Evolutionary conservation across 2,113 vertebrate species (phyloP).

Genomic region (Rutilus rutilus): DNA sequence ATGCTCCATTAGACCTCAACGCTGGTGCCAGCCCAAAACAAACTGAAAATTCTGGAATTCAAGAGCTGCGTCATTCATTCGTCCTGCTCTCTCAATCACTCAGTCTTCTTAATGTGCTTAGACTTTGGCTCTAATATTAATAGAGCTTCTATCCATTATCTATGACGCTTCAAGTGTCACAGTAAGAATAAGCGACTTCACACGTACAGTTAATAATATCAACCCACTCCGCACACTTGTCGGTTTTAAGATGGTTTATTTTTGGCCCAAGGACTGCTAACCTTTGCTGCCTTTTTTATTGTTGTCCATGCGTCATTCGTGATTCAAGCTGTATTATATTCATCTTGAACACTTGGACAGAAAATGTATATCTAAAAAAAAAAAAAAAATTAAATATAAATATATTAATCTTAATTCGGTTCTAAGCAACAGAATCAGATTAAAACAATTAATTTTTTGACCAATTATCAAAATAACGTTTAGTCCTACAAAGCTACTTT

Average conservation of each 20-base stretch:
- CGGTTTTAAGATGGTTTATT: neutral
- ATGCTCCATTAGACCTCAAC: constrained; percentile 28
- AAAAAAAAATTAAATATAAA: too few species aligned
- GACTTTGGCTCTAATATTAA: constrained; percentile 38
- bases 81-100: neutral
- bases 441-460: too few species aligned
- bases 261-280: neutral
- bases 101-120: neutral
- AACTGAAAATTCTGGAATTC: constrained; percentile 7
- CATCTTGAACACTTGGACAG: neutral
- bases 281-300: neutral
- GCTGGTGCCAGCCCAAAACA: constrained; percentile 12
- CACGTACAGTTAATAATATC: constrained; percentile 33
- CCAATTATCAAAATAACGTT: too few species aligned
- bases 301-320: neutral
- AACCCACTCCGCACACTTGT: neutral
- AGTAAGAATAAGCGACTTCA: constrained; percentile 19
- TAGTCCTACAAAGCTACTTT: too few species aligned
- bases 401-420: too few species aligned
- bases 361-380: too few species aligned
- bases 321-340: neutral
- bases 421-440: too few species aligned
- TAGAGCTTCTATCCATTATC: constrained; percentile 11
- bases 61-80: constrained; percentile 29
- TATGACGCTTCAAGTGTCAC: neutral